Percentiles rank a stretch among this genome's conserved stretches.
These are phyloP conservation scores for Gorsachius goisagi DNA, from an alignment of 2,113 vertebrate genomes.

Conservation along the genomic window DNA sequence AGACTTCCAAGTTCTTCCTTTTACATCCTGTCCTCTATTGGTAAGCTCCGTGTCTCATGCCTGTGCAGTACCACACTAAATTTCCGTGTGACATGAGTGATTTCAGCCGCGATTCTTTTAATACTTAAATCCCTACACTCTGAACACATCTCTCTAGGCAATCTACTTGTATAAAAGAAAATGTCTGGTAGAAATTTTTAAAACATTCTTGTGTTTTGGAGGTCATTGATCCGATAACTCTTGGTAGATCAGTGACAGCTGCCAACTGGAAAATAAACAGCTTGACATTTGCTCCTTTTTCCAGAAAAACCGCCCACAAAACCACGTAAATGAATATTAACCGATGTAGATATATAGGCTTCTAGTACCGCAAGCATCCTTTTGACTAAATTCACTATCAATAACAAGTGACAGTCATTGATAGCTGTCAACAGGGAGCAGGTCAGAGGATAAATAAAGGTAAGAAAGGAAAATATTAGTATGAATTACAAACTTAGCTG, in stretches of 20 bases:
- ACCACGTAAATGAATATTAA: background rate
- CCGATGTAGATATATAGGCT: background rate
- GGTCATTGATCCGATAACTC: background rate
- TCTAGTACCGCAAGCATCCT: background rate
- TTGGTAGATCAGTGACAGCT: background rate
- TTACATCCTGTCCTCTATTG: background rate
- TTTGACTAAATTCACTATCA: background rate
- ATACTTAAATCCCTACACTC: background rate
- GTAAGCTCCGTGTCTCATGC: background rate
- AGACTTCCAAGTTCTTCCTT: background rate
- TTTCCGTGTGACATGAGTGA: rapidly evolving
- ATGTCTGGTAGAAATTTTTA: background rate
- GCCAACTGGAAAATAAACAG: background rate
- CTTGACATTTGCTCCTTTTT: background rate
- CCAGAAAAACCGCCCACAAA: background rate
- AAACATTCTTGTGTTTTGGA: background rate
- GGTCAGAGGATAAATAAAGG: background rate
- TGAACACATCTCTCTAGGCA: background rate
- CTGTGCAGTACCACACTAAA: background rate
- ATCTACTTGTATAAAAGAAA: background rate
- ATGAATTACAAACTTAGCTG: background rate
- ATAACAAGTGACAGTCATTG: background rate
- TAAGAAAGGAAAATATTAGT: background rate
- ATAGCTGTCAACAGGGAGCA: background rate
- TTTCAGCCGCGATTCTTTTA: background rate